These are phyloP conservation scores for Platalea minor DNA, from an alignment of 2,797 vertebrate species.

Conservation along the genomic window DNA sequence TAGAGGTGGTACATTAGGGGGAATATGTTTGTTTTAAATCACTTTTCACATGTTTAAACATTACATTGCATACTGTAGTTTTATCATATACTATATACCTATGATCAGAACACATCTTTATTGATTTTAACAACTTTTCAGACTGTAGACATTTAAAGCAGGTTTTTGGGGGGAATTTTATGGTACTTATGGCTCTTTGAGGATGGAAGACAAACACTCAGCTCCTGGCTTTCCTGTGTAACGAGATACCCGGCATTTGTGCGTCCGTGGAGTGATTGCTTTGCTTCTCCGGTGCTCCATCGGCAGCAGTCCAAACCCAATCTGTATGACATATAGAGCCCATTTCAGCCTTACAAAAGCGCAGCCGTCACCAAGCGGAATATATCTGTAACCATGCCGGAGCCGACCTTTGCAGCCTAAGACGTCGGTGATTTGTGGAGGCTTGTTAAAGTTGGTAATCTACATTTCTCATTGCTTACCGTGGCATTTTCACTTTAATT, in stretches of 20 bases:
- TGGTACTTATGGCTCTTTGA: neutral
- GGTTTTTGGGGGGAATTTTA: accelerated
- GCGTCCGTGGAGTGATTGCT: neutral
- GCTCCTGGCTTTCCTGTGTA: neutral
- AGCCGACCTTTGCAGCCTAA: neutral
- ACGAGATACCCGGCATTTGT: neutral
- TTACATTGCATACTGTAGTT: accelerated
- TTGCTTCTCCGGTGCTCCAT: neutral
- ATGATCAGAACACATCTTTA: neutral
- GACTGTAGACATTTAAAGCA: accelerated
- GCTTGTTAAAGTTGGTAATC: neutral
- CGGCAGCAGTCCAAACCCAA: neutral
- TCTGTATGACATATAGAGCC: neutral
- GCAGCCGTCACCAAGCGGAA: neutral
- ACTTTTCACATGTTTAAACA: neutral
- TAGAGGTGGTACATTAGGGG: neutral
- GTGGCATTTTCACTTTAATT: neutral
- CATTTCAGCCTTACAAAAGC: neutral
- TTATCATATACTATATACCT: accelerated
- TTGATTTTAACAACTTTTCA: neutral
- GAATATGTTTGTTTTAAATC: neutral
- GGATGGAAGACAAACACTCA: neutral
- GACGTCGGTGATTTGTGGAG: neutral
- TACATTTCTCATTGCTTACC: neutral
- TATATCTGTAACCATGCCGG: neutral